Evolutionary conservation across 2,113 vertebrate species (phyloP).

Genomic region (Myiopsitta monachus): DNA sequence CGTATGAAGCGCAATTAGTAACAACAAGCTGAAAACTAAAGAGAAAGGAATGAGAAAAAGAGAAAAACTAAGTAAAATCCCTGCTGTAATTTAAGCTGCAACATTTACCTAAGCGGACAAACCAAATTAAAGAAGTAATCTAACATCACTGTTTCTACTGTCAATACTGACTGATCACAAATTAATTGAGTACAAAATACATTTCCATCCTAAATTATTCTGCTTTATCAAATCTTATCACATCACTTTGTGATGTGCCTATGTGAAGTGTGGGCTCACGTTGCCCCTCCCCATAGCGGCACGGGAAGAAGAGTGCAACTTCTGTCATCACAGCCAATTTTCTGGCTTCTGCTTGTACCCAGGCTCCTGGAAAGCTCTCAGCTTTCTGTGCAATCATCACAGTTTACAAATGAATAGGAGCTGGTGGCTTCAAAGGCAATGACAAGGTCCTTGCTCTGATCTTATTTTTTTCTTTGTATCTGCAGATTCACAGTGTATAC

Average conservation of each 20-base stretch:
- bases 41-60: neutral
- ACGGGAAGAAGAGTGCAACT: neutral
- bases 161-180: neutral
- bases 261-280: rapidly evolving
- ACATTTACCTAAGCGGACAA: neutral
- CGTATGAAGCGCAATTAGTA: neutral
- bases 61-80: neutral
- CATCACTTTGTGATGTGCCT: neutral
- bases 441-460: neutral
- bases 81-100: neutral
- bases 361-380: neutral
- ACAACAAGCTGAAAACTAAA: neutral
- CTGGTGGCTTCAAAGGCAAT: neutral
- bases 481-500: neutral
- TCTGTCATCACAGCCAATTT: neutral
- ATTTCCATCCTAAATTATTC: neutral
- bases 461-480: neutral
- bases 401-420: neutral
- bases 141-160: neutral
- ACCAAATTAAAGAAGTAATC: neutral
- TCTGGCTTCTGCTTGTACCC: neutral
- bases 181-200: neutral
- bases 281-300: neutral
- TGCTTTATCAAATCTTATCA: neutral
- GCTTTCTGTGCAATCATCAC: neutral